Conservation (phyloP, 2,888 invertebrate genomes). For the Laspeyria flexula region DNA sequence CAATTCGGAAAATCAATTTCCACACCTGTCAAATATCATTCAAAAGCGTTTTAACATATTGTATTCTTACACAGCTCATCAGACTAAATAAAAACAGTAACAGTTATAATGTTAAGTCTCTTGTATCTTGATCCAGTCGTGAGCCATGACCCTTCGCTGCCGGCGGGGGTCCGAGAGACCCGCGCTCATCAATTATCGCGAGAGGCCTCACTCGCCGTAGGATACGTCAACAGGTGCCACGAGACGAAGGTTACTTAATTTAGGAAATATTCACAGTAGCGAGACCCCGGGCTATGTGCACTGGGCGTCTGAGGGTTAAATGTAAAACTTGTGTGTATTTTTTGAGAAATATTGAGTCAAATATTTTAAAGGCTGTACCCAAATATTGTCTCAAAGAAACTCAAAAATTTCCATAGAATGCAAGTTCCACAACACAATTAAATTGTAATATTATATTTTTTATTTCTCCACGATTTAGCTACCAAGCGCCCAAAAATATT, state of each 20-base stretch:
- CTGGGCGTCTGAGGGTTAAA: conserved; percentile 1
- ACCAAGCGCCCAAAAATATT: no score
- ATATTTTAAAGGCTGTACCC: neutral
- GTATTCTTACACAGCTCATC: neutral
- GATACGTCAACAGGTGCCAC: conserved; percentile 70
- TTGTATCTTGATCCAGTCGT: neutral
- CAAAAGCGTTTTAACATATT: no score
- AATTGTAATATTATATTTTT: no score
- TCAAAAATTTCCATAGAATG: neutral
- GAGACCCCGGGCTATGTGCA: conserved; percentile 33
- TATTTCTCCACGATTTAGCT: no score
- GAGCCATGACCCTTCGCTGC: conserved; percentile 52
- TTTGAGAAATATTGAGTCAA: neutral
- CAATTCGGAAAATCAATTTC: no score
- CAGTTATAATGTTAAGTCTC: conserved; percentile 5
- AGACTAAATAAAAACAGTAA: neutral
- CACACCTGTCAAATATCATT: no score
- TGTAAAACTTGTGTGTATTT: conserved; percentile 1
- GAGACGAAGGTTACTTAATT: conserved; percentile 45
- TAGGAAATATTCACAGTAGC: conserved; percentile 49
- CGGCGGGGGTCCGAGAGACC: conserved; percentile 64
- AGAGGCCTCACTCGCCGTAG: conserved; percentile 41
- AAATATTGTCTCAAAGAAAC: neutral
- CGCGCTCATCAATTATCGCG: conserved; percentile 68
- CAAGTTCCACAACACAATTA: no score